Evolutionary conservation across 1,140 invertebrate genomes (phyloP).

Genomic region (Hormaphis cornu): DNA sequence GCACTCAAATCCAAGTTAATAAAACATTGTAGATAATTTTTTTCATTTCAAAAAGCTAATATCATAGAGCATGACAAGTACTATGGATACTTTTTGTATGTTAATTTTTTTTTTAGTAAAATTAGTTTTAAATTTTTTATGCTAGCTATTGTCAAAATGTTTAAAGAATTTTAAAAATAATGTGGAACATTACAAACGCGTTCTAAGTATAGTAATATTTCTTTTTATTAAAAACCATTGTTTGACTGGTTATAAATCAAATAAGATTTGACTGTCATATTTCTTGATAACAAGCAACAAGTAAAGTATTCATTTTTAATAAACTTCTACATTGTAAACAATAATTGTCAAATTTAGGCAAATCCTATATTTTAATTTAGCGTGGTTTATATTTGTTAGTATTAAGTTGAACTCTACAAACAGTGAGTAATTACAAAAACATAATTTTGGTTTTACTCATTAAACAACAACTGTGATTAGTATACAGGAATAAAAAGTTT

Average conservation of each 20-base stretch:
- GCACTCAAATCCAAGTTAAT: slow-evolving; percentile 1
- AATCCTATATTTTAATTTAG: background rate
- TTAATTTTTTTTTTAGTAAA: background rate
- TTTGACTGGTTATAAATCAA: background rate
- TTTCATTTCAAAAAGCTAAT: background rate
- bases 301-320: slow-evolving; percentile 8
- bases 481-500: slow-evolving; percentile 3
- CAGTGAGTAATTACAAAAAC: background rate
- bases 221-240: background rate
- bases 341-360: background rate
- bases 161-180: slow-evolving; percentile 2
- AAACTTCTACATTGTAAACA: background rate
- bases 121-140: background rate
- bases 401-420: background rate
- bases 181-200: background rate
- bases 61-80: slow-evolving; percentile 19
- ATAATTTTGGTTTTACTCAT: background rate
- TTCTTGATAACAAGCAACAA: background rate
- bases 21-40: slow-evolving; percentile 9
- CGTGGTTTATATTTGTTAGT: background rate
- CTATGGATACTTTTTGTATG: slow-evolving; percentile 20
- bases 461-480: slow-evolving; percentile 2
- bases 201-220: background rate
- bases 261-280: background rate
- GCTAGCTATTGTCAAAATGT: no score